phyloP scores from a whole-genome alignment of 2,888 invertebrate species.

The Eupithecia dodoneata region DNA sequence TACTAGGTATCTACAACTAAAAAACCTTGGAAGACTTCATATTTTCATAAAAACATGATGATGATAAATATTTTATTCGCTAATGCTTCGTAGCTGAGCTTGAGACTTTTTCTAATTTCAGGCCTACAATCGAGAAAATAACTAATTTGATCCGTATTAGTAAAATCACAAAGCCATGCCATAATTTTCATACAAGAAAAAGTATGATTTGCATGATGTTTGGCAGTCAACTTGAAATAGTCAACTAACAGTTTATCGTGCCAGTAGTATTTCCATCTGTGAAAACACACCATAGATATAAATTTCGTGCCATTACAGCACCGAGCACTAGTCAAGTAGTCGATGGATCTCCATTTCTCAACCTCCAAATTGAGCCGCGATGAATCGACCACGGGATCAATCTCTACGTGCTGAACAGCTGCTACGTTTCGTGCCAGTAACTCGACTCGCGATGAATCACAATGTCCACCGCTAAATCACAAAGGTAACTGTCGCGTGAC shows the following conservation, averaged over 20 bases:
- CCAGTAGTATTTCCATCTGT: not conserved
- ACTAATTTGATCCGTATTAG: too few relatives aligned
- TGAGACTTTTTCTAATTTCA: too few relatives aligned
- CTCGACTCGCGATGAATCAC: slow-evolving; percentile 18
- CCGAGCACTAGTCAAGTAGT: not conserved
- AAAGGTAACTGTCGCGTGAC: slow-evolving; percentile 14
- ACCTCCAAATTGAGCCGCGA: not conserved
- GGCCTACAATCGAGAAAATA: too few relatives aligned
- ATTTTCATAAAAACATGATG: too few relatives aligned
- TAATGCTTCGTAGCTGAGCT: too few relatives aligned
- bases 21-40: not conserved
- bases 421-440: slow-evolving; percentile 4
- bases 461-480: slow-evolving; percentile 20
- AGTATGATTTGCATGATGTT: not conserved
- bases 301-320: not conserved
- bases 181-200: too few relatives aligned
- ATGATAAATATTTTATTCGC: too few relatives aligned
- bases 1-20: not conserved
- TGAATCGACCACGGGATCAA: slow-evolving; percentile 6
- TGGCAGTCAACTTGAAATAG: not conserved
- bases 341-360: slow-evolving; percentile 4
- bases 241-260: not conserved
- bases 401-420: not conserved
- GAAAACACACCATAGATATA: not conserved
- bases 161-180: too few relatives aligned